Conservation (phyloP, 2,888 invertebrate species). For the Koerneria pararmatus region DNA sequence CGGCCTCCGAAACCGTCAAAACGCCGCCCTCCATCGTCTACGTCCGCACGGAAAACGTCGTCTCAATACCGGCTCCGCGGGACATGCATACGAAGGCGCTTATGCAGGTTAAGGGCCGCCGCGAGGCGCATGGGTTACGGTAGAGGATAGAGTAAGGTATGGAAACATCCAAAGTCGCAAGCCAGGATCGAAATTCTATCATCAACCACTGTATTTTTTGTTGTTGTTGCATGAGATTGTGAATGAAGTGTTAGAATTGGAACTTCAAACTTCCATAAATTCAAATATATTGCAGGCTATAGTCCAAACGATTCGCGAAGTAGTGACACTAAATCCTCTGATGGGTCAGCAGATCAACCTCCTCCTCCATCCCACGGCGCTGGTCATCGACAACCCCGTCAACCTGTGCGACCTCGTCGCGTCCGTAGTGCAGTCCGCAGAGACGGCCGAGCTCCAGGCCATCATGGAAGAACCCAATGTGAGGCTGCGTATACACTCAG, state of each 20-base stretch:
- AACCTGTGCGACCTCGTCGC: slow-evolving; percentile 71
- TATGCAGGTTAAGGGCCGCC: slow-evolving; percentile 16
- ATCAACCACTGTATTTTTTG: no score
- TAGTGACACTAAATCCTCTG: slow-evolving; percentile 88
- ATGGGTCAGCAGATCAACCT: slow-evolving; percentile 92
- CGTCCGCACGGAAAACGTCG: slow-evolving; percentile 51
- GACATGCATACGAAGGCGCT: slow-evolving; percentile 31
- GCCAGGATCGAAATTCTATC: no score
- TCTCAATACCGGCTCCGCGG: slow-evolving; percentile 37
- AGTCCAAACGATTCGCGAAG: slow-evolving; percentile 68
- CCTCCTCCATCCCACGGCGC: slow-evolving; percentile 91
- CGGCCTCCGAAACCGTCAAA: slow-evolving; percentile 14
- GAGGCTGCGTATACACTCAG: slow-evolving; percentile 61
- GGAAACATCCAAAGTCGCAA: not conserved
- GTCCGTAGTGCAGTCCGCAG: slow-evolving; percentile 66
- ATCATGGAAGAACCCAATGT: slow-evolving; percentile 76
- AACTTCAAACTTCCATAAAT: not conserved
- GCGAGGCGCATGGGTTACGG: not conserved
- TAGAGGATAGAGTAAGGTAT: not conserved
- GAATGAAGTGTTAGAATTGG: no score
- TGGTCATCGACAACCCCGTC: slow-evolving; percentile 95
- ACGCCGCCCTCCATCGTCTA: slow-evolving; percentile 27
- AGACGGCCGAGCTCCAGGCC: slow-evolving; percentile 81
- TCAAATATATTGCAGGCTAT: slow-evolving; percentile 47
- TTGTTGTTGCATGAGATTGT: no score